These are phyloP conservation scores for Pseudomugil gertrudae DNA, from an alignment of 2,797 vertebrate genomes.

Conservation along the genomic window DNA sequence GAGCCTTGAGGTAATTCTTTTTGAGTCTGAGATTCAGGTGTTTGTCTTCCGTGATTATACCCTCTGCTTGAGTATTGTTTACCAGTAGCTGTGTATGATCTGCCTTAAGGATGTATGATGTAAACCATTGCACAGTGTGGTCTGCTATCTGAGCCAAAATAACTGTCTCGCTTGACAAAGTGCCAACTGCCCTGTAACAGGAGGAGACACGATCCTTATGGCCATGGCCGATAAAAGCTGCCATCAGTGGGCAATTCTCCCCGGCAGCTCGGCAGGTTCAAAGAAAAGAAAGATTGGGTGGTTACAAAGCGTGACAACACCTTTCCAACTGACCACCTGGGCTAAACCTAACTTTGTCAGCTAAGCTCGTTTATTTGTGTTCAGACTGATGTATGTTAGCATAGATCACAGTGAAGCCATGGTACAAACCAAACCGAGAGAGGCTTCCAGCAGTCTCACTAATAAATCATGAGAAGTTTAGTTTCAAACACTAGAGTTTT, in stretches of 20 bases:
- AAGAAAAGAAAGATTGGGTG: slow-evolving; percentile 44
- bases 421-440: background rate
- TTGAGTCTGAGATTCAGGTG: background rate
- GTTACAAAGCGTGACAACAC: slow-evolving; percentile 49
- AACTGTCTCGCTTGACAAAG: slow-evolving; percentile 74
- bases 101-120: slow-evolving; percentile 35
- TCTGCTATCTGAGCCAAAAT: slow-evolving; percentile 19
- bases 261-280: slow-evolving; percentile 46
- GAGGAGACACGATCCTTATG: slow-evolving; percentile 63
- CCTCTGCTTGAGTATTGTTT: slow-evolving; percentile 8
- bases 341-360: slow-evolving; percentile 48
- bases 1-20: slow-evolving; percentile 21
- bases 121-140: slow-evolving; percentile 32
- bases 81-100: slow-evolving; percentile 2
- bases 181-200: slow-evolving; percentile 68
- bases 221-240: slow-evolving; percentile 73
- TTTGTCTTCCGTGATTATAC: background rate
- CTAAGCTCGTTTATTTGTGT: background rate
- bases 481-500: slow-evolving; percentile 13
- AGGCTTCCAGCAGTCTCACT: slow-evolving; percentile 8
- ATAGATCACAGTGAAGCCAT: background rate
- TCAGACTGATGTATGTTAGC: slow-evolving; percentile 5
- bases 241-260: slow-evolving; percentile 54
- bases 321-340: slow-evolving; percentile 43
- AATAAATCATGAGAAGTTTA: slow-evolving; percentile 19